phyloP scores from a whole-genome alignment of 1,140 invertebrate species.

The Heliconius himera region DNA sequence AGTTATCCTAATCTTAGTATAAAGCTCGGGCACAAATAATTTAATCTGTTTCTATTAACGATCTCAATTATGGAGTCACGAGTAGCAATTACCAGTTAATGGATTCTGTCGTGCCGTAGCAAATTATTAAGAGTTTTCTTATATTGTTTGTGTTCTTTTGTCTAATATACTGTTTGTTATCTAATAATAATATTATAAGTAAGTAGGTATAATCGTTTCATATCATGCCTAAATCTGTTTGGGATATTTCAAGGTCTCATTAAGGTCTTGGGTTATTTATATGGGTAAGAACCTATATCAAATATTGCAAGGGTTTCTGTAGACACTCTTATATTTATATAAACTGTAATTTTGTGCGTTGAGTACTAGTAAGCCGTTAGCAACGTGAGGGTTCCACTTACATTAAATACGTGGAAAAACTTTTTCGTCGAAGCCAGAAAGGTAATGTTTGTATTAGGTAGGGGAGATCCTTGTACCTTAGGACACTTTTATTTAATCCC shows the following conservation, averaged over 20 bases:
- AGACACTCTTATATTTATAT: neutral
- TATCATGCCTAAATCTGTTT: neutral
- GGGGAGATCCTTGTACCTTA: too few species aligned
- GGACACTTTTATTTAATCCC: too few species aligned
- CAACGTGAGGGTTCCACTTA: neutral
- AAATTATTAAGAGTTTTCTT: slow-evolving; percentile 30
- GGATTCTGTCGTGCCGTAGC: slow-evolving; percentile 32
- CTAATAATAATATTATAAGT: neutral
- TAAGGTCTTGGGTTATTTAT: neutral
- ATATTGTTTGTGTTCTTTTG: slow-evolving; percentile 19
- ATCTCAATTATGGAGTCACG: slow-evolving; percentile 38
- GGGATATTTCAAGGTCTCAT: neutral
- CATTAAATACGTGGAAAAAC: neutral
- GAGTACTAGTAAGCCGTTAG: neutral
- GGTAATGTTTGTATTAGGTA: too few species aligned
- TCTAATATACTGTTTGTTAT: neutral
- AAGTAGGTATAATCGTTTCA: neutral
- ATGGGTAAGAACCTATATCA: neutral
- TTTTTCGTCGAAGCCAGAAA: neutral
- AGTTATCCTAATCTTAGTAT: slow-evolving; percentile 19
- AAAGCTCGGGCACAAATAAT: slow-evolving; percentile 26
- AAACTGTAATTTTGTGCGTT: neutral
- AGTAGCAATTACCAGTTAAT: slow-evolving; percentile 39
- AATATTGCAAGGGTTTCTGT: neutral
- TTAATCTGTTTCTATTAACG: slow-evolving; percentile 34